A percentile compares a stretch with the other conserved stretches of the same genome.
Conservation (phyloP, 2,797 vertebrate species). For the Hydrophis major region DNA sequence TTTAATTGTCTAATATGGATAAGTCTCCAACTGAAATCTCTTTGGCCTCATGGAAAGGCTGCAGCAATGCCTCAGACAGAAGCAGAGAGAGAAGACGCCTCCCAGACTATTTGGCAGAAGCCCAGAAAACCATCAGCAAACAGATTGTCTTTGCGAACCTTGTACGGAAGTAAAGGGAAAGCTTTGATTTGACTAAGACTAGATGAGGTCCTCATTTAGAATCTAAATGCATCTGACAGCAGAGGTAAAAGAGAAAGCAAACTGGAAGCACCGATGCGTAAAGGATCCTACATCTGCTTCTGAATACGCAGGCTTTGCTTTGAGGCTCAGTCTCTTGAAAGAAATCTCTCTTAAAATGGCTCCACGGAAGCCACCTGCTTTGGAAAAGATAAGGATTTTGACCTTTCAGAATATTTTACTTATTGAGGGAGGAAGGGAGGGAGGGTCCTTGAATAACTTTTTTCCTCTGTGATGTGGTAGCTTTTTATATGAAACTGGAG, state of each 20-base stretch:
- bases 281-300: background rate
- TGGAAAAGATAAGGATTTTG: background rate
- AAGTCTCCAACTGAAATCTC: slow-evolving; percentile 34
- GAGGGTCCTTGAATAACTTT: background rate
- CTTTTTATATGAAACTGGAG: background rate
- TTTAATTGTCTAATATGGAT: slow-evolving; percentile 27
- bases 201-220: slow-evolving; percentile 49
- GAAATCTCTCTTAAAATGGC: background rate
- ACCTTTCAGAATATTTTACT: background rate
- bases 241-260: slow-evolving; percentile 42
- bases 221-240: slow-evolving; percentile 58
- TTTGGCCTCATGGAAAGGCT: slow-evolving; percentile 50
- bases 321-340: fast-evolving
- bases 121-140: slow-evolving; percentile 59
- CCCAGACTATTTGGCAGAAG: slow-evolving; percentile 57
- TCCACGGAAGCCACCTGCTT: background rate
- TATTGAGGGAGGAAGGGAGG: background rate
- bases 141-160: slow-evolving; percentile 51
- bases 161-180: slow-evolving; percentile 41
- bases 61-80: background rate
- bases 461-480: background rate
- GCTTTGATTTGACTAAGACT: slow-evolving; percentile 55
- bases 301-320: background rate
- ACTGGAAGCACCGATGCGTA: background rate
- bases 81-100: slow-evolving; percentile 58